A percentile compares a stretch with the other conserved stretches of the same genome.
Evolutionary conservation across 2,888 invertebrate genomes (phyloP).

Genomic region (Noctua pronuba): DNA sequence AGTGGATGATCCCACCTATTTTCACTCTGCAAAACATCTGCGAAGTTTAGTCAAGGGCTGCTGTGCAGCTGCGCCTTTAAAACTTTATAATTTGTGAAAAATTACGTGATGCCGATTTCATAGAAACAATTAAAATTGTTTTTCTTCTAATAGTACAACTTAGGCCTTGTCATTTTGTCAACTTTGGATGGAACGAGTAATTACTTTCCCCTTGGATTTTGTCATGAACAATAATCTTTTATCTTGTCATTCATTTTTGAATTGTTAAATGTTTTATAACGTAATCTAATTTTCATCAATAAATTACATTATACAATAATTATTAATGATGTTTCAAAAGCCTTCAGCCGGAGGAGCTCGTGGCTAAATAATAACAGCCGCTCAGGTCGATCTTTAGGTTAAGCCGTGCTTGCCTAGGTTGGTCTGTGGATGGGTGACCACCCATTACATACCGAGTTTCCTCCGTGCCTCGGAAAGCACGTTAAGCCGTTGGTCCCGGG

Average conservation of each 20-base stretch:
- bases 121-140: neutral
- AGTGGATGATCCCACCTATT: neutral
- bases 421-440: too few species aligned
- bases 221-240: conserved; percentile 17
- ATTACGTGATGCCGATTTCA: neutral
- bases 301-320: conserved; percentile 7
- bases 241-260: conserved; percentile 18
- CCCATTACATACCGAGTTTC: too few species aligned
- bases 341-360: too few species aligned
- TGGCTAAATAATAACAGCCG: too few species aligned
- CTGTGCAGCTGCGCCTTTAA: neutral
- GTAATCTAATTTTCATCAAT: neutral
- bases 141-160: neutral
- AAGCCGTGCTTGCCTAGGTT: too few species aligned
- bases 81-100: neutral
- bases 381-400: too few species aligned
- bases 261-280: neutral
- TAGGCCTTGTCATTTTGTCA: conserved; percentile 18
- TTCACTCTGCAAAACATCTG: neutral
- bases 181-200: conserved; percentile 2
- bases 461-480: too few species aligned
- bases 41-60: neutral
- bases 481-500: too few species aligned
- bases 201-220: conserved; percentile 13
- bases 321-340: neutral